Base-by-base conservation (phyloP, 2,888 invertebrate genomes). In the Philaethria dido region DNA sequence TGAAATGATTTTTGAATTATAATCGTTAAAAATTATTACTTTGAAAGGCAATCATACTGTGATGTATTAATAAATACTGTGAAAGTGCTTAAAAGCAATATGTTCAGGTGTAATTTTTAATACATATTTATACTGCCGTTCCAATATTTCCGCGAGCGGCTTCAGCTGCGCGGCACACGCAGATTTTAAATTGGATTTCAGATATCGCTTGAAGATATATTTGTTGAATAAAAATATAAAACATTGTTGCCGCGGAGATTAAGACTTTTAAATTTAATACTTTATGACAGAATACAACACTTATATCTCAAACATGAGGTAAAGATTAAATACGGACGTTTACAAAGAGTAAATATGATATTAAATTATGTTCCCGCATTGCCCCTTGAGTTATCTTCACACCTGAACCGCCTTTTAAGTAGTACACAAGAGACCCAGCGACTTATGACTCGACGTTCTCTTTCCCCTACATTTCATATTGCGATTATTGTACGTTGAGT, bases 61-160 rank as follows among this genome's bases (percentile, higher is more conserved):
- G 18, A 62, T 29, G 14, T 62, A 42, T 62, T 60, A 60, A 60
- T 44, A 60, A 44, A 60, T 29, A 57, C 65, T 64, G 60, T 66
- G 69, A 66, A 72, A 70, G 70, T 68, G 69, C 69, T 70, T 68
- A 71, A 72, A 70, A 68, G 69, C 66, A 66, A 72, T 73, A 72
- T 75, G 76, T 75, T 75, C 77, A 76, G 79, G 79, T 76, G 82
- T 87, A 87, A 87, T 88, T 85, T 85, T 87, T 87, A 87, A 88
- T 89, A 88, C 85, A 87, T 88, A 88, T 89, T 87, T 87, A 88
- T 89, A 84, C 80, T 80, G 79, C 75, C 82, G 81, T 81, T 78
- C 77, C 74, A 79, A 74, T 76, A 82, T 82, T 80, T 81, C 78
- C 78, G 74, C 76, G 78, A 74, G 72, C 75, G 62, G 75, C 71